phyloP scores from a whole-genome alignment of 2,888 invertebrate species.

The Stomorhina lunata region DNA sequence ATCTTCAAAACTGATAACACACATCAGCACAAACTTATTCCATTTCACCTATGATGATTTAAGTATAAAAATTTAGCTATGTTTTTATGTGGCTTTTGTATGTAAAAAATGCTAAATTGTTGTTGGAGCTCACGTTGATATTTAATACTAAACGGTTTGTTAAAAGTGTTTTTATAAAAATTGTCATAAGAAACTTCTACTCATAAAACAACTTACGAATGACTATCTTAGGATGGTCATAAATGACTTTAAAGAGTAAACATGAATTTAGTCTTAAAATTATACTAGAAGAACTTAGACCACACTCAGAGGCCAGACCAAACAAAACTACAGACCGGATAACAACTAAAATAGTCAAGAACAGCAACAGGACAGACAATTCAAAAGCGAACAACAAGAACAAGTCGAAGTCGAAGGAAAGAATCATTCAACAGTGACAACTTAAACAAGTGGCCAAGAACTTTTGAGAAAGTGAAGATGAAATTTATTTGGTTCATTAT shows the following conservation, averaged over 20 bases:
- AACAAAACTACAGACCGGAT: conserved; percentile 25
- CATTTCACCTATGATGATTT: too few relatives aligned
- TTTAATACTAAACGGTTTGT: not conserved
- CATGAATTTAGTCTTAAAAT: conserved; percentile 48
- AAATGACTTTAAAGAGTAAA: conserved; percentile 41
- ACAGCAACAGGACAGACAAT: not conserved
- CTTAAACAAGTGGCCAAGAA: not conserved
- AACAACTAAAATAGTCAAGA: not conserved
- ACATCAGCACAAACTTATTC: too few relatives aligned
- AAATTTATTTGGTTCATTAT: conserved; percentile 32
- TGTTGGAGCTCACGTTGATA: too few relatives aligned
- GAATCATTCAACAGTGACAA: not conserved
- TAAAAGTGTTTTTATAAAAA: not conserved
- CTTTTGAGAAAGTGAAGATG: conserved; percentile 51
- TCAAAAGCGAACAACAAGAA: not conserved
- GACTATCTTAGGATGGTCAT: conserved; percentile 32
- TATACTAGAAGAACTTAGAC: conserved; percentile 53
- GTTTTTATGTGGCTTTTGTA: too few relatives aligned
- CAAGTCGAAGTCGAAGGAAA: not conserved
- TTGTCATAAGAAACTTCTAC: conserved; percentile 30
- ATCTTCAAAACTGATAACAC: too few relatives aligned
- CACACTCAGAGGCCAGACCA: conserved; percentile 10
- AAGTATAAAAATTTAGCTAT: too few relatives aligned
- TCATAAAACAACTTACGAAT: conserved; percentile 28
- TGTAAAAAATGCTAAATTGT: too few relatives aligned